Evolutionary conservation across 2,113 vertebrate genomes (phyloP), one percentile per base, ranked within the genome.

Genomic region (Neoarius graeffei): DNA sequence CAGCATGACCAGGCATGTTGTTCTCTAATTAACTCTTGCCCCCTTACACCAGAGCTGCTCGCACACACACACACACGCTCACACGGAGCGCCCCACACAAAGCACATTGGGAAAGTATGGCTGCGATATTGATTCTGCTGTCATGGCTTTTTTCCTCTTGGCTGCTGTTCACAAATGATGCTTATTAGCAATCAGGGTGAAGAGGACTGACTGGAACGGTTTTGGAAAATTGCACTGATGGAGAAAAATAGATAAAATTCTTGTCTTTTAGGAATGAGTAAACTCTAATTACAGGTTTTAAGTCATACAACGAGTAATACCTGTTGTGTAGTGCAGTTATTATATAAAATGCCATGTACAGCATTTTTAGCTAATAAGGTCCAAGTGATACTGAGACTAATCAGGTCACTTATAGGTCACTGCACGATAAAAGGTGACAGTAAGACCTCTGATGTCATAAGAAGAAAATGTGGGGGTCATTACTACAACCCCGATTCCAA

Each of bases 21-120:
- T 89, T 90, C 81, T 92, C 90, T 88, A 90, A 93, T 93, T 92
- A 92, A 91, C 92, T 90, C 89, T 74, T 88, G 89, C 83, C 85
- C 88, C 80, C 86, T 84, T 88, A 64, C 73, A 74, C 86, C 48
- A 79, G 83, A 82, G 23, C 69, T 80, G 56, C 56, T 48, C 87
- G 89, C 85, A 88, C 67, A 88, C 87, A 81, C 83, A 60, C n/a
- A n/a, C 71, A 74, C 74, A 84, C 74, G 64, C 84, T 77, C 74
- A 73, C 66, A 85, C 71, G 71, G 64, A 79, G 86, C 64, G 52
- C 83, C 85, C 76, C 88, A 87, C 86, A 87, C 52, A 25, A 85
- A 77, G 85, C 74, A 48, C 50, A 64, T 60, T 88, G 35, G 77
- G 84, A 88, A 59, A 71, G 52, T 62, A 87, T 86, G 66, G 52